Evolutionary conservation across 2,113 vertebrate genomes (phyloP), one percentile per base, ranked within the genome.

Genomic region (Melanerpes formicivorus): DNA sequence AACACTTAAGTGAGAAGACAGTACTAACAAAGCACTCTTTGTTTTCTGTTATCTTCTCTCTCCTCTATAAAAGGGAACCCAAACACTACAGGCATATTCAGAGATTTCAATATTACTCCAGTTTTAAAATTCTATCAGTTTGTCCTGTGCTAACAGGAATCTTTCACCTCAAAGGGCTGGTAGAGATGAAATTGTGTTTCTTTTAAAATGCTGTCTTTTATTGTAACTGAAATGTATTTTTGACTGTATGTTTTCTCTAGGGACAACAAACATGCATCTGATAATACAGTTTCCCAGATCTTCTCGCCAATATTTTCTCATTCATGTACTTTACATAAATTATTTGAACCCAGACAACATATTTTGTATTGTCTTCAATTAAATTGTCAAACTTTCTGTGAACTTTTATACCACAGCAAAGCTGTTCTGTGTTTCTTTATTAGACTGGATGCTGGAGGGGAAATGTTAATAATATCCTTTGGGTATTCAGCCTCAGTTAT

Each of bases 351-450:
- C 62, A 79, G 81, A 46, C 87, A 83, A 60, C 48, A 5, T 93
- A 70, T 80, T 96, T 96, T 96, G 95, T 96, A 94, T 96, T 92
- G 90, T 96, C 96, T 80, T 94, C 60, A 94, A 91, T 95, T 96
- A 96, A 96, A 94, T 85, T 92, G 82, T 89, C 8, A 2, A 75
- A 89, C 21, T 94, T 94, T 94, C 72, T 93, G 91, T 93, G 90
- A 96, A 93, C 32, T 90, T 96, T 94, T 96, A 75, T 92, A 93
- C 73, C 75, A 19, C 48, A 78, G 89, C 84, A 94, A 94, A 91
- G 69, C 81, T 95, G 60, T 92, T 95, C 54, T 93, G 96, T 96
- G 95, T 96, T 96, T 94, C 93, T 95, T 96, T 96, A 93, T 82
- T 95, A 96, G 91, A 93, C 76, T 79, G 75, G 90, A 63, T 90